A percentile compares a stretch with the other conserved stretches of the same genome.
Conservation (phyloP, 2,113 vertebrate species). For the Peromyscus polionotus region DNA sequence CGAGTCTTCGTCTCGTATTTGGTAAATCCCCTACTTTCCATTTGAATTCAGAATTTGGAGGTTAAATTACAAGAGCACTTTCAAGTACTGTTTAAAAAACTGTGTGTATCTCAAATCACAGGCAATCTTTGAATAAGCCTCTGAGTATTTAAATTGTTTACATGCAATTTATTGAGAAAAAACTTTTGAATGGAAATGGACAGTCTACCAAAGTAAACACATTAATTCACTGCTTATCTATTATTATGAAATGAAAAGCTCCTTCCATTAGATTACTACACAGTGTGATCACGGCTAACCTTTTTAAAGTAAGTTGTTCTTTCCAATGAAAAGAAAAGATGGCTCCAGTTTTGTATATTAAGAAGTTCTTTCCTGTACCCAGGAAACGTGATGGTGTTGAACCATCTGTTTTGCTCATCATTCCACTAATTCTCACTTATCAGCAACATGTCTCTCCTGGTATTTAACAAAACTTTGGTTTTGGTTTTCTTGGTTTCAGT, state of each 20-base stretch:
- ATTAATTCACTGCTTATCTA: constrained; percentile 55
- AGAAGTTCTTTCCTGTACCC: not conserved
- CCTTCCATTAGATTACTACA: constrained; percentile 30
- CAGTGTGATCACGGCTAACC: constrained; percentile 16
- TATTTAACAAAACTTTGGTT: constrained; percentile 22
- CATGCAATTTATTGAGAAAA: constrained; percentile 54
- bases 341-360: constrained; percentile 7
- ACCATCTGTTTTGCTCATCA: not conserved
- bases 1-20: constrained; percentile 66
- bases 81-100: constrained; percentile 49
- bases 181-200: constrained; percentile 47
- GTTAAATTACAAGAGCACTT: constrained; percentile 72
- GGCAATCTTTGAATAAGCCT: constrained; percentile 42
- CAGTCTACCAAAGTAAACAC: constrained; percentile 51
- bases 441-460: not conserved
- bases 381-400: not conserved
- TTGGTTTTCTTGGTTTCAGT: not conserved
- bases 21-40: constrained; percentile 72
- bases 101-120: constrained; percentile 63
- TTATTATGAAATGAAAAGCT: constrained; percentile 32
- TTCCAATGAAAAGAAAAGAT: constrained; percentile 31
- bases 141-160: constrained; percentile 49
- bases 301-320: constrained; percentile 58
- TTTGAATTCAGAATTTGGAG: constrained; percentile 61
- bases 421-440: not conserved